Evolutionary conservation across 2,888 invertebrate species (phyloP).

Genomic region (Metacarcinus magister): DNA sequence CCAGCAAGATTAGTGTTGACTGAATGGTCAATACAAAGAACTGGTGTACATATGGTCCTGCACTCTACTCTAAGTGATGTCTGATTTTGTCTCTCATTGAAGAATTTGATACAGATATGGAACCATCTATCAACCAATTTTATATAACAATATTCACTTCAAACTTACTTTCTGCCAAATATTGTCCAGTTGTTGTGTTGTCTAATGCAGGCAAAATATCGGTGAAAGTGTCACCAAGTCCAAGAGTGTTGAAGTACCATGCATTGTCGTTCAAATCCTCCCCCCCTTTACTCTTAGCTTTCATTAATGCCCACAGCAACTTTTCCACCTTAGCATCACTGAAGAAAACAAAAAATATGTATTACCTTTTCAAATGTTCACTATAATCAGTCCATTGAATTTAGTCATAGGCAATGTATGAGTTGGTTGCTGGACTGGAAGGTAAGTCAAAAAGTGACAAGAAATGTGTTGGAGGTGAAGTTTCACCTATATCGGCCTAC

Average conservation of each 20-base stretch:
- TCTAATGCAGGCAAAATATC: conserved; percentile 65
- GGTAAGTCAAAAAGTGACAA: too few species aligned
- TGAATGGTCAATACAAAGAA: background rate
- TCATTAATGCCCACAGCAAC: conserved; percentile 63
- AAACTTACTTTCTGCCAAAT: conserved; percentile 71
- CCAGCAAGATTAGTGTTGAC: background rate
- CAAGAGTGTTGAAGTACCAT: conserved; percentile 72
- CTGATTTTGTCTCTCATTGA: background rate
- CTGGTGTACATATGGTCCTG: background rate
- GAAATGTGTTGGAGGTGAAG: too few species aligned
- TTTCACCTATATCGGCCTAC: too few species aligned
- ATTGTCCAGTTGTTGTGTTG: conserved; percentile 64
- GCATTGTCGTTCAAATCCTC: conserved; percentile 48
- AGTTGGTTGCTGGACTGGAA: too few species aligned
- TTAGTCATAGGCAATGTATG: background rate
- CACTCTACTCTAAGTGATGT: background rate
- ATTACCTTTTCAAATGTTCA: background rate
- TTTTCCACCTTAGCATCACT: conserved; percentile 74
- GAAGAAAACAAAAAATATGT: background rate
- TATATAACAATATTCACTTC: background rate
- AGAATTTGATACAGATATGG: too few species aligned
- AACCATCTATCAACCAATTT: background rate
- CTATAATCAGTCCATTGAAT: background rate
- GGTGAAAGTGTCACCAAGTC: conserved; percentile 48
- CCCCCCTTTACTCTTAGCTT: conserved; percentile 69